phyloP scores from a whole-genome alignment of 2,888 invertebrate genomes.

The Ariolimax columbianus region DNA sequence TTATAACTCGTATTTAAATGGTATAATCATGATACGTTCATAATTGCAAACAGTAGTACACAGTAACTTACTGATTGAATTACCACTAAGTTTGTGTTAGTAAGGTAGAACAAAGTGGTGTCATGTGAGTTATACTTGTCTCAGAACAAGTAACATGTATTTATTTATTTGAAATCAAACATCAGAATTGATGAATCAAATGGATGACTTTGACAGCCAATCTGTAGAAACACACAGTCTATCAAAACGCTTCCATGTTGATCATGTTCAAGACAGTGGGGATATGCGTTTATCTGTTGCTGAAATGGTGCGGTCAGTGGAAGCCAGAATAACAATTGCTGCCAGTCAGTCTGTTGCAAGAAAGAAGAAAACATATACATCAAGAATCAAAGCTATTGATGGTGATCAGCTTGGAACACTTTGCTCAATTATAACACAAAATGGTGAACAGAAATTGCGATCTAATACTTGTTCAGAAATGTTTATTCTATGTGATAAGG shows the following conservation, averaged over 20 bases:
- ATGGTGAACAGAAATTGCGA: background rate
- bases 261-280: background rate
- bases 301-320: background rate
- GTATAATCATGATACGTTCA: too few species aligned
- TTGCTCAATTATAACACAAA: background rate
- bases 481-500: background rate
- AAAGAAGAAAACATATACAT: background rate
- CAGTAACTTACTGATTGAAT: too few species aligned
- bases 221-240: background rate
- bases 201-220: background rate
- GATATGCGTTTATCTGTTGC: background rate
- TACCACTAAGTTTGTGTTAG: too few species aligned
- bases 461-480: background rate
- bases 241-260: background rate
- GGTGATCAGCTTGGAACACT: background rate
- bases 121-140: too few species aligned
- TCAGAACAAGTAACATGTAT: too few species aligned
- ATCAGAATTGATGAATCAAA: too few species aligned
- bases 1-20: too few species aligned
- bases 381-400: background rate
- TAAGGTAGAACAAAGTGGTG: too few species aligned
- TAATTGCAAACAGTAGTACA: too few species aligned
- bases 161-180: too few species aligned
- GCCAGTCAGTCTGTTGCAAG: background rate
- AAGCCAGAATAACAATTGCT: background rate